phyloP scores from a whole-genome alignment of 2,797 vertebrate genomes.

The Petrocephalus schoutedeni region DNA sequence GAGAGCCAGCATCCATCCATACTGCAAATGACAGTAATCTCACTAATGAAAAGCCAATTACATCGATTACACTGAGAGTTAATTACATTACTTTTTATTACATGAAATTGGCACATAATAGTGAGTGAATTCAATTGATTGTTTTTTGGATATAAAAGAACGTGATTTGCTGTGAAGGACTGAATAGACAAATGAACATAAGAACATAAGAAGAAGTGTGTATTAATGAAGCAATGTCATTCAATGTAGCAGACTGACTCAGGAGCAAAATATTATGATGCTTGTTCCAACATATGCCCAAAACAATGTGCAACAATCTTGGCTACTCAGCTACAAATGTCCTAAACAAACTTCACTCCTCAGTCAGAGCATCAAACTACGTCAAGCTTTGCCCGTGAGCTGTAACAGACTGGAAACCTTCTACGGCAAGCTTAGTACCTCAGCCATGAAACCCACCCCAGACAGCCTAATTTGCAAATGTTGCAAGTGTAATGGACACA shows the following conservation, averaged over 20 bases:
- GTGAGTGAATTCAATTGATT: not conserved
- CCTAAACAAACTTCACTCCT: not conserved
- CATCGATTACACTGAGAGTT: not conserved
- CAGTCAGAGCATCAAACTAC: not conserved
- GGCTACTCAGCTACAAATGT: no score
- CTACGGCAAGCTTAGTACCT: not conserved
- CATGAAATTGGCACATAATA: not conserved
- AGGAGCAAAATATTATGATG: not conserved
- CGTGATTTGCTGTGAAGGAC: not conserved
- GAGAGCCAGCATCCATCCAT: not conserved
- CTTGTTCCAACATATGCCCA: not conserved
- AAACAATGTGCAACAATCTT: not conserved
- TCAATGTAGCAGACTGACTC: not conserved
- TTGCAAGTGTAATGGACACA: not conserved
- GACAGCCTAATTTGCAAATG: not conserved
- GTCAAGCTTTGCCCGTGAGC: not conserved
- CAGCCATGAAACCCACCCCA: not conserved
- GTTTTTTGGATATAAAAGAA: not conserved
- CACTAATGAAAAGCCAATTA: constrained; percentile 12
- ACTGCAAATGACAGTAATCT: not conserved
- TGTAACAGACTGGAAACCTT: not conserved
- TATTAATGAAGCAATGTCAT: not conserved
- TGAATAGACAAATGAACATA: not conserved
- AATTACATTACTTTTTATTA: not conserved
- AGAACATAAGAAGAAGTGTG: no score